These are phyloP conservation scores for Montipora sp. DNA, from an alignment of 64 coral and sea anemone species.

Conservation along the genomic window DNA sequence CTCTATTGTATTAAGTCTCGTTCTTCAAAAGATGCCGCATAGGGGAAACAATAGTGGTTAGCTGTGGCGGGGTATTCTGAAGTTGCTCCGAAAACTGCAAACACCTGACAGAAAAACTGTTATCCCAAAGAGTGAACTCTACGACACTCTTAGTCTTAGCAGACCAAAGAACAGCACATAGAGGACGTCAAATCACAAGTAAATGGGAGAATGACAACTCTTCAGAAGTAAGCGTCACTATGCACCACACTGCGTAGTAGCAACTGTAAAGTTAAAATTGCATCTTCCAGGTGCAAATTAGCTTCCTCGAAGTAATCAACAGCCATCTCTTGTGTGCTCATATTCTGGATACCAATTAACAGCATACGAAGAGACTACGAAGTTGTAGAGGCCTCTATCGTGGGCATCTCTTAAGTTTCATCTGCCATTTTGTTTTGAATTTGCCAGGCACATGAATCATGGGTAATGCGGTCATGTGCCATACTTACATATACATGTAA, in stretches of 20 bases:
- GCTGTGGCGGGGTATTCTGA: no score
- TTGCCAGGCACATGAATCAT: background rate
- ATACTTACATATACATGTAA: background rate
- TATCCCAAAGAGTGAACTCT: no score
- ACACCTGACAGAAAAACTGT: no score
- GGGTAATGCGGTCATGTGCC: background rate
- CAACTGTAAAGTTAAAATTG: conserved; percentile 5
- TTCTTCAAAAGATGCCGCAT: no score
- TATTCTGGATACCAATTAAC: conserved; percentile 27
- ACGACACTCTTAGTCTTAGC: no score
- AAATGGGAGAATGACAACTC: no score
- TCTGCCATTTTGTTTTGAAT: background rate
- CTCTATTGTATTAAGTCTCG: no score
- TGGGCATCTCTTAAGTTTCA: conserved; percentile 12
- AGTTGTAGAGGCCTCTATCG: conserved; percentile 18
- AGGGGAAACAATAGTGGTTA: no score
- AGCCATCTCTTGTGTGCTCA: background rate
- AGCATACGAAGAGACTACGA: conserved; percentile 5
- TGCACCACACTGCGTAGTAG: background rate
- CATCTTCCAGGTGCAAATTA: background rate
- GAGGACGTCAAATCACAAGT: no score
- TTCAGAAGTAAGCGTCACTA: no score
- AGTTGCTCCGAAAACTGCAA: no score
- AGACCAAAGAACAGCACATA: no score
- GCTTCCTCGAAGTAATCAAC: conserved; percentile 11